Conservation (phyloP, 2,888 invertebrate species). For the Crossocerus cetratus region DNA sequence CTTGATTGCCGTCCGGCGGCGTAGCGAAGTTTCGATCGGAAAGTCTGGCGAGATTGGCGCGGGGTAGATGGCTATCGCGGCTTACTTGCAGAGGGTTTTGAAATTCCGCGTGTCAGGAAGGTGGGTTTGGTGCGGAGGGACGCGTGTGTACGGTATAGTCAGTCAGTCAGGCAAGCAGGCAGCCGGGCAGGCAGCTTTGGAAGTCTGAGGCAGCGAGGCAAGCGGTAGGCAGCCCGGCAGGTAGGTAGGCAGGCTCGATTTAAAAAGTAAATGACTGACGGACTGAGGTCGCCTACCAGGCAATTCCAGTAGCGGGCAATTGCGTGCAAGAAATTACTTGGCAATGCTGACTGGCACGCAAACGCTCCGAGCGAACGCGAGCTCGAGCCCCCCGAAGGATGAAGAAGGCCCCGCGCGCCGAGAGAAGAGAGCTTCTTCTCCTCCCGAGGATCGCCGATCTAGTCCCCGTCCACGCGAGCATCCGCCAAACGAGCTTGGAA, state of each 20-base stretch:
- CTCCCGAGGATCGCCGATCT: conserved; percentile 64
- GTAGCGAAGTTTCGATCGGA: neutral
- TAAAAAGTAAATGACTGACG: conserved; percentile 73
- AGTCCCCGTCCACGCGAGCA: conserved; percentile 65
- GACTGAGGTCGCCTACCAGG: conserved; percentile 73
- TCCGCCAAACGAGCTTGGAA: conserved; percentile 46
- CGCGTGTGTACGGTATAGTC: conserved; percentile 34
- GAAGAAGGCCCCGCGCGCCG: conserved; percentile 24
- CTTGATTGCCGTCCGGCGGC: too few species aligned
- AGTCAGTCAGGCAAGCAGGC: conserved; percentile 27
- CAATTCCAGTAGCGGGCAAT: conserved; percentile 75
- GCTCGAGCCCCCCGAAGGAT: conserved; percentile 47
- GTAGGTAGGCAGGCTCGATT: conserved; percentile 63
- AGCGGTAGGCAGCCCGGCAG: conserved; percentile 49
- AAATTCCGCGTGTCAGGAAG: conserved; percentile 48
- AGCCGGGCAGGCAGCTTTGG: conserved; percentile 25
- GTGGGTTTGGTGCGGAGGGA: conserved; percentile 31
- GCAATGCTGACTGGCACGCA: conserved; percentile 71
- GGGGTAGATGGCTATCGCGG: conserved; percentile 33
- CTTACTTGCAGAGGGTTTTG: conserved; percentile 22
- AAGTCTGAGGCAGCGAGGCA: conserved; percentile 9
- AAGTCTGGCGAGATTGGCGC: neutral
- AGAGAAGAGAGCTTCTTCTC: conserved; percentile 38
- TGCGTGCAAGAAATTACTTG: conserved; percentile 76
- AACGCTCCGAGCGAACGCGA: conserved; percentile 62